Base-by-base conservation (phyloP, 2,888 invertebrate genomes). In the Diachrysia chrysitis region DNA sequence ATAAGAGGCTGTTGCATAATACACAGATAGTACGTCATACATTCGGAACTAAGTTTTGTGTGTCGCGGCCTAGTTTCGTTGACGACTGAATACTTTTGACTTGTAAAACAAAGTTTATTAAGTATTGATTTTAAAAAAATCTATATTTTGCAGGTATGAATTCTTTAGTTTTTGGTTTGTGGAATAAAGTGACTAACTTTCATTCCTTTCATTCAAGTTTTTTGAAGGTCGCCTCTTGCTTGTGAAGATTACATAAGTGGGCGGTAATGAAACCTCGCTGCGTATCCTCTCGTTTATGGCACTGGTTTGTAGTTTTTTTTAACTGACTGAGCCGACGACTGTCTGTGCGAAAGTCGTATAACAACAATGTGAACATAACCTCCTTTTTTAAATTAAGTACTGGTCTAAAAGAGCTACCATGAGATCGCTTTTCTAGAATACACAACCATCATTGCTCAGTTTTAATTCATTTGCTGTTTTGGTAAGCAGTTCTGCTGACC, bases 1-100 rank as follows among this genome's bases (percentile, higher is more conserved):
- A 70, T 79, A 70, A 66, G 58, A 25, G 51, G 51, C 0, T 1
- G 7, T 82, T 77, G 73, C 16, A 53, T 82, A 79, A 73, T 48
- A 53, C 53, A 67, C 37, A 58, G 48, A 61, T 48, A 32, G 21
- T 65, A 66, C 78, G 63, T 74, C 81, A 78, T 21, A 62, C n/a
- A 62, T 46, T 56, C 54, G 63, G 19, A 66, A 68, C 68, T 17
- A 46, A 69, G 59, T 59, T 66, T 71, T 60, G 37, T 60, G 35
- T 58, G 51, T 42, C 54, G 48, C 62, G 71, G 65, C 81, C 76
- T 21, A 29, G 42, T 79, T 80, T 55, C 14, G 7, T 16, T 21
- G 55, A 54, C 63, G 16, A 59, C 51, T 53, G 35, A 35, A 46
- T 57, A 42, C 32, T 63, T 55, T 64, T 23, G 7, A 55, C 16